phyloP scores from a whole-genome alignment of 2,888 invertebrate species.

The Ophion ventricosus region DNA sequence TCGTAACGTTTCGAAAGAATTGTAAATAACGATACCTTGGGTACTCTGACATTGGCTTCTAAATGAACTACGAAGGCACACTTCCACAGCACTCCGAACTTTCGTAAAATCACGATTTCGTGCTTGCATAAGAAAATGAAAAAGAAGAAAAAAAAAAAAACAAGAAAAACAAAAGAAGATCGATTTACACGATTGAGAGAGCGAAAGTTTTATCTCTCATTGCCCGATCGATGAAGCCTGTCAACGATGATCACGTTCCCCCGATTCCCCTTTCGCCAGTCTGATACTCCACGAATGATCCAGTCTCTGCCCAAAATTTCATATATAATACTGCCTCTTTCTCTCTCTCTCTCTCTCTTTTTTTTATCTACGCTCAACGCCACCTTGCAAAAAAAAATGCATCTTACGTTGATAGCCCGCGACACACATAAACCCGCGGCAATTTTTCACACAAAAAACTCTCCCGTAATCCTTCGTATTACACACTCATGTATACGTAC shows the following conservation, averaged over 20 bases:
- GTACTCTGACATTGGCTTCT: slow-evolving; percentile 67
- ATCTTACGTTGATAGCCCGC: background rate
- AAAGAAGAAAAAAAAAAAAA: background rate
- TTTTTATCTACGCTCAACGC: slow-evolving; percentile 68
- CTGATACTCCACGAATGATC: slow-evolving; percentile 3
- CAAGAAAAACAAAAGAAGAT: background rate
- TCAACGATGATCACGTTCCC: slow-evolving; percentile 8
- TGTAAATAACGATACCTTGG: slow-evolving; percentile 64
- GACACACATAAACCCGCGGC: background rate
- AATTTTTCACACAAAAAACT: slow-evolving; percentile 40
- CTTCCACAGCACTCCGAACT: slow-evolving; percentile 69
- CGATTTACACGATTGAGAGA: background rate
- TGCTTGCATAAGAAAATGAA: slow-evolving; percentile 27
- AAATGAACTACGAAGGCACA: slow-evolving; percentile 68
- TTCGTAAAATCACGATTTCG: slow-evolving; percentile 39
- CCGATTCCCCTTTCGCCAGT: background rate
- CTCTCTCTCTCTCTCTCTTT: too few species aligned
- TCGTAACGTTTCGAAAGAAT: background rate
- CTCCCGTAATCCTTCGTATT: slow-evolving; percentile 15
- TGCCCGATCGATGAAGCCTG: slow-evolving; percentile 10
- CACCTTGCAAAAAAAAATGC: slow-evolving; percentile 71
- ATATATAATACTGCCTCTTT: slow-evolving; percentile 61
- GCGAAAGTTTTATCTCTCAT: slow-evolving; percentile 26
- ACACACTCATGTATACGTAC: background rate
- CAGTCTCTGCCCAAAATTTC: slow-evolving; percentile 30